Evolutionary conservation across 2,888 invertebrate species (phyloP).

Genomic region (Pammene fasciana): DNA sequence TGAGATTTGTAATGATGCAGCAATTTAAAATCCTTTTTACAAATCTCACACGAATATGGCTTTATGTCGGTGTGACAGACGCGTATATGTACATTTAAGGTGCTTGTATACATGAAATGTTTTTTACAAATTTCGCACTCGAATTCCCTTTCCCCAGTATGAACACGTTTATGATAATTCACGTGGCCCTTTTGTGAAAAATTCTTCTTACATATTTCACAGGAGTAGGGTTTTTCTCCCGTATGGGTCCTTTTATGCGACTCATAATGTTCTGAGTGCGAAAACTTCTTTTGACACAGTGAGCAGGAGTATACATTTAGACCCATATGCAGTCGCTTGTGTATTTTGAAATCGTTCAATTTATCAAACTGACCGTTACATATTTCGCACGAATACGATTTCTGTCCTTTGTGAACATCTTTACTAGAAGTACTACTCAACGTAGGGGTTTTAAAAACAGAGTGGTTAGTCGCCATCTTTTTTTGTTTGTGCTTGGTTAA

Average conservation of each 20-base stretch:
- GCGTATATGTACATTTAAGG: neutral
- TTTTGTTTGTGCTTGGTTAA: neutral
- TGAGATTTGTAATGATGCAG: neutral
- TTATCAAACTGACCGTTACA: neutral
- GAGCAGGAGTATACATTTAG: neutral
- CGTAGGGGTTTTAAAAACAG: too few relatives aligned
- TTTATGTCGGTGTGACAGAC: neutral
- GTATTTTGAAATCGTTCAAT: neutral
- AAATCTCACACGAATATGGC: constrained; percentile 1
- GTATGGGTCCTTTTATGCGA: neutral
- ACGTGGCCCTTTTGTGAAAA: neutral
- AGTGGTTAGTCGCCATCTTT: neutral
- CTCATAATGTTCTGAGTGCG: too few relatives aligned
- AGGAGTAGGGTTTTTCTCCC: neutral
- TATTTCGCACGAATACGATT: neutral
- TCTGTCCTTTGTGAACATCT: neutral
- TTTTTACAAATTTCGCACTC: neutral
- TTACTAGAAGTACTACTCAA: neutral
- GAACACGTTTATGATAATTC: neutral
- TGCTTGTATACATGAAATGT: neutral
- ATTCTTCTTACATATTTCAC: neutral
- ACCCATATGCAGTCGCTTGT: neutral
- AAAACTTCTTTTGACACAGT: neutral
- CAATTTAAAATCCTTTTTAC: neutral
- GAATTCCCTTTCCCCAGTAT: neutral